A percentile compares a stretch with the other conserved stretches of the same genome.
Evolutionary conservation across 2,797 vertebrate species (phyloP).

Genomic region (Eulemur coronatus): DNA sequence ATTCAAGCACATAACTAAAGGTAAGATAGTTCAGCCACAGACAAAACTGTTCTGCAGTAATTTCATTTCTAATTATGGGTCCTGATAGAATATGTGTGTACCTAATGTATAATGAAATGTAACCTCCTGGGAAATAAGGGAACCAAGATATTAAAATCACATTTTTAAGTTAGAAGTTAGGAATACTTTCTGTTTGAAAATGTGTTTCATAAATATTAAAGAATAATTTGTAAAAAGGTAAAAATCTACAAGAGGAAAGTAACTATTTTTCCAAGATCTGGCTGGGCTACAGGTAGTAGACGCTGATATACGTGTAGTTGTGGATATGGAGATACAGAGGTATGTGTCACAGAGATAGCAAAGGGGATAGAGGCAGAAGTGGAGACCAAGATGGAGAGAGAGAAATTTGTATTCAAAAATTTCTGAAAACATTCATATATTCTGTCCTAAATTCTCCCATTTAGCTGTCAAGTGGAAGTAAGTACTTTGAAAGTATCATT

Average conservation of each 20-base stretch:
- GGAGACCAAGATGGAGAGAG: background rate
- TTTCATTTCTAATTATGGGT: conserved; percentile 79
- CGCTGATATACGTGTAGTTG: background rate
- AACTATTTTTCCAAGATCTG: background rate
- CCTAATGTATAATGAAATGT: conserved; percentile 53
- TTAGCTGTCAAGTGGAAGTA: background rate
- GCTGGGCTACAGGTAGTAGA: background rate
- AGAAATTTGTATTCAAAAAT: background rate
- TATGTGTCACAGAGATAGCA: background rate
- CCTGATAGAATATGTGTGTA: conserved; percentile 48
- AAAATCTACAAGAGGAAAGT: background rate
- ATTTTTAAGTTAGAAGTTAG: conserved; percentile 35
- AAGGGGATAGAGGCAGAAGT: background rate
- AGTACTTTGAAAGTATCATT: background rate
- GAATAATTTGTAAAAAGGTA: background rate
- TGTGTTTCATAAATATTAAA: background rate
- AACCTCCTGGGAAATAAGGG: conserved; percentile 56
- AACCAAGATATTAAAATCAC: conserved; percentile 51
- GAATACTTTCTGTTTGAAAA: background rate
- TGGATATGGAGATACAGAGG: background rate
- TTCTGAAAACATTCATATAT: background rate
- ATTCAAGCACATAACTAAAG: conserved; percentile 68
- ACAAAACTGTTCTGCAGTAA: conserved; percentile 71
- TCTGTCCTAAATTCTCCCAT: background rate
- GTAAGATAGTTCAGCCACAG: conserved; percentile 66